A percentile compares a stretch with the other conserved stretches of the same genome.
These are phyloP conservation scores for Cataglyphis cursor DNA, from an alignment of 2,888 invertebrate genomes.

Conservation along the genomic window DNA sequence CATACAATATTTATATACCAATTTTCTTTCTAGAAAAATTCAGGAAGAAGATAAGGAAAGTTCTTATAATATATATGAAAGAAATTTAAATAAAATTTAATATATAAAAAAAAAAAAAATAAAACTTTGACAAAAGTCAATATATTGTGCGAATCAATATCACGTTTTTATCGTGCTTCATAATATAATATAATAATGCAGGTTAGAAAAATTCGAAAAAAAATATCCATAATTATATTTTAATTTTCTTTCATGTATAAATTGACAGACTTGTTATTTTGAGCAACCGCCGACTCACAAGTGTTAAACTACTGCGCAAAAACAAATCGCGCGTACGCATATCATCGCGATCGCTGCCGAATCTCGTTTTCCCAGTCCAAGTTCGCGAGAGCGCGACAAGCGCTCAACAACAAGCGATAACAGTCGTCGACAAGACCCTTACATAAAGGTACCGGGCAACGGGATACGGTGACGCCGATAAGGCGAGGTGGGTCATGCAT, in stretches of 20 bases:
- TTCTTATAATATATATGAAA: neutral
- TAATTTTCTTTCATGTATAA: neutral
- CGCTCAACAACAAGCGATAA: slow-evolving; percentile 28
- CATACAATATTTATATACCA: neutral
- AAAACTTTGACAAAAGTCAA: neutral
- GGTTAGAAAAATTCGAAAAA: neutral
- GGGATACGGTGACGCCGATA: slow-evolving; percentile 75
- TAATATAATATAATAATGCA: neutral
- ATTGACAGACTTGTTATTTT: slow-evolving; percentile 1
- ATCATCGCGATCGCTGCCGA: slow-evolving; percentile 5
- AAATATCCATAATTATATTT: neutral
- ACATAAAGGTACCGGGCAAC: slow-evolving; percentile 78
- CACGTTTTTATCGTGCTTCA: neutral
- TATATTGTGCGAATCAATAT: neutral
- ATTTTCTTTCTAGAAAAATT: neutral
- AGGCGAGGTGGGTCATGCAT: slow-evolving; percentile 60
- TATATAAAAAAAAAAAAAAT: neutral
- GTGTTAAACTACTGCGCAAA: slow-evolving; percentile 13
- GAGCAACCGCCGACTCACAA: neutral
- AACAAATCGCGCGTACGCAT: neutral
- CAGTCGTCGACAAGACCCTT: slow-evolving; percentile 74
- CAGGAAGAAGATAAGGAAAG: neutral
- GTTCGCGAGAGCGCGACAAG: slow-evolving; percentile 74
- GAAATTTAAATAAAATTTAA: neutral
- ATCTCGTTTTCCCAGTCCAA: slow-evolving; percentile 26